Percentiles rank a stretch among this genome's conserved stretches.
Conservation (phyloP, 2,113 vertebrate genomes). For the Nothocercus nigrocapillus region DNA sequence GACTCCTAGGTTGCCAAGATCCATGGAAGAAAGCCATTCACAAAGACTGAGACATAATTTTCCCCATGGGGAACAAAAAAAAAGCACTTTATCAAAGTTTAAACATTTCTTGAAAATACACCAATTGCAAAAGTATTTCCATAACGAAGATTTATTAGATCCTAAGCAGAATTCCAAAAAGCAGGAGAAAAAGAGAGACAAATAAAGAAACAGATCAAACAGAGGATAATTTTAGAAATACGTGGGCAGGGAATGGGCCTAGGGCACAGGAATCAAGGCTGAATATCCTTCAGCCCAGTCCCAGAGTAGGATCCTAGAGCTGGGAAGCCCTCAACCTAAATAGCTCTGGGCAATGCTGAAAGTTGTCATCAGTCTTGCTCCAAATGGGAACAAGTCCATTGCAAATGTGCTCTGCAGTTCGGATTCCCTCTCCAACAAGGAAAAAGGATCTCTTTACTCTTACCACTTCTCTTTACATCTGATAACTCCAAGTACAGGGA, state of each 20-base stretch:
- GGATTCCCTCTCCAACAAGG: background rate
- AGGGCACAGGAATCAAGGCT: background rate
- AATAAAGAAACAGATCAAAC: background rate
- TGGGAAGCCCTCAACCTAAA: background rate
- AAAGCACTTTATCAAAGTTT: background rate
- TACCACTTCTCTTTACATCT: background rate
- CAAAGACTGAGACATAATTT: background rate
- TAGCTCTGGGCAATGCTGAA: background rate
- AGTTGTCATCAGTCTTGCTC: background rate
- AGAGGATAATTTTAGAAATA: background rate
- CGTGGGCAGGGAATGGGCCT: background rate
- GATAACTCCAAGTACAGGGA: background rate
- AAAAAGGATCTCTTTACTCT: background rate
- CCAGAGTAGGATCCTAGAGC: background rate
- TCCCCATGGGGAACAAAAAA: background rate
- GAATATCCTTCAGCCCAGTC: background rate
- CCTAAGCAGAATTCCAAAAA: conserved; percentile 47
- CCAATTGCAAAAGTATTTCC: conserved; percentile 45
- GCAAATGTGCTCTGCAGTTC: background rate
- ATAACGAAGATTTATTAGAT: conserved; percentile 25
- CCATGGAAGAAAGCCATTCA: conserved; percentile 18
- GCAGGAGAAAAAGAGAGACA: background rate
- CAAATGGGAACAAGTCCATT: background rate
- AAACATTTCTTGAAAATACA: conserved; percentile 2
- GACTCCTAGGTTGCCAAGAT: conserved; percentile 35